phyloP scores from a whole-genome alignment of 2,113 vertebrate species.

The Entosphenus tridentatus region DNA sequence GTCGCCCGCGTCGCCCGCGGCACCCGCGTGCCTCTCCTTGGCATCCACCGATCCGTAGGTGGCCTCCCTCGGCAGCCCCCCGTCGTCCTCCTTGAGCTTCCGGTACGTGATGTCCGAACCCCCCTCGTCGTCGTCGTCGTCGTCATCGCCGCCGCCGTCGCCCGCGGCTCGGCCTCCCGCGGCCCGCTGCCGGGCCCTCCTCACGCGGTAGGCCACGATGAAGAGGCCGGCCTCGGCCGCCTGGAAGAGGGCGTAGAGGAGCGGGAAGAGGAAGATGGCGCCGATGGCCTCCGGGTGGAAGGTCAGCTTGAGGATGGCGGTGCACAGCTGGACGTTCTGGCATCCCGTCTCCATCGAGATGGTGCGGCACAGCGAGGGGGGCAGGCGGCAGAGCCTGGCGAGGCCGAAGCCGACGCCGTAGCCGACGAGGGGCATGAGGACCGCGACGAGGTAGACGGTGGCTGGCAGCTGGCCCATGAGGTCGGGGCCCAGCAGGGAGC shows the following conservation, averaged over 20 bases:
- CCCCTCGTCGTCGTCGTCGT: conserved; percentile 38
- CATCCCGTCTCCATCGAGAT: conserved; percentile 84
- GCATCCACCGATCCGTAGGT: conserved; percentile 51
- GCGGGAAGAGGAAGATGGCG: conserved; percentile 84
- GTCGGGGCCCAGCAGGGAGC: conserved; percentile 68
- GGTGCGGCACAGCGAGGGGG: conserved; percentile 50
- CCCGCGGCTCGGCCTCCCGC: conserved; percentile 22
- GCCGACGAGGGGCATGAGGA: conserved; percentile 70
- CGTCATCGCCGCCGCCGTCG: conserved; percentile 35
- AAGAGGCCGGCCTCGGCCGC: conserved; percentile 67
- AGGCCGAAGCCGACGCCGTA: conserved; percentile 65
- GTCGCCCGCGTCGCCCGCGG: too few species aligned
- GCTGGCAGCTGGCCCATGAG: conserved; percentile 57
- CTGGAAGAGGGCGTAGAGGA: conserved; percentile 86
- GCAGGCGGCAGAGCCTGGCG: conserved; percentile 45
- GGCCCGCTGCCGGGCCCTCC: conserved; percentile 16
- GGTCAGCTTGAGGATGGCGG: conserved; percentile 75
- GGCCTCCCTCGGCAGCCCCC: conserved; percentile 22
- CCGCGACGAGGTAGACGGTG: conserved; percentile 53
- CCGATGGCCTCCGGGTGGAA: conserved; percentile 67
- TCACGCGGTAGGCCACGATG: conserved; percentile 57
- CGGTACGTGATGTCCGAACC: conserved; percentile 51
- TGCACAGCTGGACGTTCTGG: conserved; percentile 93
- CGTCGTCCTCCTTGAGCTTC: conserved; percentile 62
- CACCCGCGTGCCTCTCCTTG: conserved; percentile 19